Conservation (phyloP, 2,113 vertebrate species). For the Brachyhypopomus occidentalis region DNA sequence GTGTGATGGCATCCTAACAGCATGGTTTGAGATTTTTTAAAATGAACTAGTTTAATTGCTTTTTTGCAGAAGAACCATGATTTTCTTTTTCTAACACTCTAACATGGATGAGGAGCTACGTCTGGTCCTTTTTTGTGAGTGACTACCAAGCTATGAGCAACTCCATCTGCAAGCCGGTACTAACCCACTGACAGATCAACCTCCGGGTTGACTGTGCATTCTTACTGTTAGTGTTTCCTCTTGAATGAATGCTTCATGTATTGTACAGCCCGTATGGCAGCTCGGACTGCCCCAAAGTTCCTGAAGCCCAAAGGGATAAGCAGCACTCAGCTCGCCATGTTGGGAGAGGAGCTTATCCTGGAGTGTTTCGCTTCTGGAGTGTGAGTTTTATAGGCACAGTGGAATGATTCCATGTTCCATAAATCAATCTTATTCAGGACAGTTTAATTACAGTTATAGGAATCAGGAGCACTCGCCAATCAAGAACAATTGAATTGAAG, state of each 20-base stretch:
- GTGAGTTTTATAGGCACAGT: constrained; percentile 75
- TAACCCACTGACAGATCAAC: neutral
- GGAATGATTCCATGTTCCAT: neutral
- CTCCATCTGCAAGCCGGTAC: neutral
- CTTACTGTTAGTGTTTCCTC: neutral
- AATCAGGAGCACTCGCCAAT: too few relatives aligned
- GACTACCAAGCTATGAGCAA: neutral
- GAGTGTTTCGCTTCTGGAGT: constrained; percentile 95
- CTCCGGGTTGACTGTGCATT: neutral
- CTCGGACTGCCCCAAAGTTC: constrained; percentile 89
- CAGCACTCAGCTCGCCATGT: constrained; percentile 86
- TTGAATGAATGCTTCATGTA: constrained; percentile 39
- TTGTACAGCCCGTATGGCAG: constrained; percentile 83
- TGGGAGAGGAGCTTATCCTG: constrained; percentile 87
- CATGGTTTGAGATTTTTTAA: too few relatives aligned
- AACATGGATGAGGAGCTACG: constrained; percentile 9
- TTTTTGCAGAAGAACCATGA: constrained; percentile 23
- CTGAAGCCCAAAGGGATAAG: constrained; percentile 85
- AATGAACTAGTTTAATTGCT: neutral
- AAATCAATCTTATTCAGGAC: neutral
- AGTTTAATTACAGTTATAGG: too few relatives aligned
- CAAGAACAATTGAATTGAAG: neutral
- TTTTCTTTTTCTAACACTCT: constrained; percentile 36
- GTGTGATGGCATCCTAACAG: too few relatives aligned
- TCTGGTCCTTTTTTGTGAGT: neutral